Evolutionary conservation across 1,140 invertebrate genomes (phyloP), one percentile per base, ranked within the genome.

Genomic region (Panagrolaimus sp.): DNA sequence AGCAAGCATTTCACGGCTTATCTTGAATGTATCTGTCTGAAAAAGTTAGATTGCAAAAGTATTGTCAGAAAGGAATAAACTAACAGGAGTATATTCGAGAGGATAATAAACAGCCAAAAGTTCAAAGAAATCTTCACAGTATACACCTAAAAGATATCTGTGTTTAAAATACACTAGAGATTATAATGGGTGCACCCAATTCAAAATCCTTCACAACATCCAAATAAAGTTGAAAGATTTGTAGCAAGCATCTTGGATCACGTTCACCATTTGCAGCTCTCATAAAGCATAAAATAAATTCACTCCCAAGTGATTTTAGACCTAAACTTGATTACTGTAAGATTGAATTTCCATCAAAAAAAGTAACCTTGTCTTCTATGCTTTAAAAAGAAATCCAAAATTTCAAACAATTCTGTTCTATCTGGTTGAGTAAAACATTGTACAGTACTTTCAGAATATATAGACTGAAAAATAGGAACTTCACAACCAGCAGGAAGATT

Each of bases 31-130:
- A 25, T 75, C 69, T 7, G 43, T 42, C 65, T 75, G 48, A 53
- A 61, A 53, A 70, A n/a, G n/a, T n/a, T n/a, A n/a, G n/a, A 20
- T 9, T 16, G n/a, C 31, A 38, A 20, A 14, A 44, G 13, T 16
- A n/a, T n/a, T 38, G 16, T n/a, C 25, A 31, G 43, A 20, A 25
- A 44, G 0, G 63, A 11, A 3, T 11, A n/a, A 48, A 68, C 53
- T 46, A 20, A 72, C 76, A 43, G 76, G 76, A 45, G 72, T 70
- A 48, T 75, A 77, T 20, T 77, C 76, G 13, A 77, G 67, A n/a
- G 76, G 76, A 48, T 63, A 77, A 63, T 77, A 77, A 48, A 73
- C 75, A 43, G 76, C 76, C 16, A 78, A 66, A 14, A 72, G 66
- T 48, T 77, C 76, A 64, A 77, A 77, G 69, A 77, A 74, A 47